phyloP scores from a whole-genome alignment of 2,113 vertebrate species.

The Colinus virginianus region DNA sequence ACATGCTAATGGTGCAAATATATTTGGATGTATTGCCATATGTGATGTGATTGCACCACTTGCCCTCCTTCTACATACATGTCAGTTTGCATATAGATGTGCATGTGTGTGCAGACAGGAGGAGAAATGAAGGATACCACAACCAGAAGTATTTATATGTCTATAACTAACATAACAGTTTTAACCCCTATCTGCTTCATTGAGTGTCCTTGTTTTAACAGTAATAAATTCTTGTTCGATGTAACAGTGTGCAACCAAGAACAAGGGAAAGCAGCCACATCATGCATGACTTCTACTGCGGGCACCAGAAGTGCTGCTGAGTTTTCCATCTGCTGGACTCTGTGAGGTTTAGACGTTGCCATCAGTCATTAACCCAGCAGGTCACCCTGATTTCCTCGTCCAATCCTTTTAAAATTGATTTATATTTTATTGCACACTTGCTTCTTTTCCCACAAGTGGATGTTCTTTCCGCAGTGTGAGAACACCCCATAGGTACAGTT shows the following conservation, averaged over 20 bases:
- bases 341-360: background rate
- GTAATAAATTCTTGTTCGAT: background rate
- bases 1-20: background rate
- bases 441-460: rapidly evolving
- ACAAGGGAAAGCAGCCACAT: background rate
- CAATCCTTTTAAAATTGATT: background rate
- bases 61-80: background rate
- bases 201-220: background rate
- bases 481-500: background rate
- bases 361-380: background rate
- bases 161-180: background rate
- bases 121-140: background rate
- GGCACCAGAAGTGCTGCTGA: background rate
- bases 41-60: background rate
- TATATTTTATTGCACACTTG: background rate
- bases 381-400: background rate
- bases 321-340: background rate
- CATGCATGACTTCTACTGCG: background rate
- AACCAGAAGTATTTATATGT: background rate
- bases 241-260: background rate
- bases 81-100: background rate
- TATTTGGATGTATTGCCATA: background rate
- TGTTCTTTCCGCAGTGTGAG: background rate
- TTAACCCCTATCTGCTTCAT: background rate
- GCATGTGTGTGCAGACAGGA: background rate